phyloP scores from a whole-genome alignment of 2,113 vertebrate species.

The human region DNA sequence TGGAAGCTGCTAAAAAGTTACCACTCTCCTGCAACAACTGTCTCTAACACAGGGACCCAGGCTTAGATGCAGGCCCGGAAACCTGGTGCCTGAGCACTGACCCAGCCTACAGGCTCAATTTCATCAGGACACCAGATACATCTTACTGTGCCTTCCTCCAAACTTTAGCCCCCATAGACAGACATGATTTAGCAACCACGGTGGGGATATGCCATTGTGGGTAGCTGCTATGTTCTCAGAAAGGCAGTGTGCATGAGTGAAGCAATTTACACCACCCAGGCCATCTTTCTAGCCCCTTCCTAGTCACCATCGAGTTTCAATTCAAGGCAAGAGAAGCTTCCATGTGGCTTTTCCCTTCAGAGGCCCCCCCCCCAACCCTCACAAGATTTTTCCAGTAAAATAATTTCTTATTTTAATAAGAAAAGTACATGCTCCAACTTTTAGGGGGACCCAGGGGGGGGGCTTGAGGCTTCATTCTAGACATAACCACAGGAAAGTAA shows the following conservation, averaged over 20 bases:
- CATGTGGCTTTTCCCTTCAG: neutral
- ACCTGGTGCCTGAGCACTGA: too few species aligned
- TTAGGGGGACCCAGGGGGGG: neutral
- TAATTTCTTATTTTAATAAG: neutral
- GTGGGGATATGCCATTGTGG: rapidly evolving
- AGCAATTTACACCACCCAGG: neutral
- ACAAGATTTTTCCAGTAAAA: neutral
- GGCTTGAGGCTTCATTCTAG: rapidly evolving
- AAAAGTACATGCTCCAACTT: neutral
- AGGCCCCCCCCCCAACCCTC: neutral
- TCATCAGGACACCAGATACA: too few species aligned
- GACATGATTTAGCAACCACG: neutral
- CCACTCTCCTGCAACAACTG: neutral
- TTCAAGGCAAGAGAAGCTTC: neutral
- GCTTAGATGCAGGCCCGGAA: neutral
- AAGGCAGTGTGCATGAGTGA: rapidly evolving
- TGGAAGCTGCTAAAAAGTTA: neutral
- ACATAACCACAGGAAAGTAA: neutral
- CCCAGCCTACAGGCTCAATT: neutral
- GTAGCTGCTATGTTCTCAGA: neutral
- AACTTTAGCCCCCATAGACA: neutral
- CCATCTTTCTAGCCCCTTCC: neutral
- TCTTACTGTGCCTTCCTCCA: neutral
- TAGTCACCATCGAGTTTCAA: neutral
- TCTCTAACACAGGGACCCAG: neutral